Percentiles rank a stretch among this genome's conserved stretches.
Conservation (phyloP, 2,888 invertebrate genomes). For the Cataglyphis albicans region DNA sequence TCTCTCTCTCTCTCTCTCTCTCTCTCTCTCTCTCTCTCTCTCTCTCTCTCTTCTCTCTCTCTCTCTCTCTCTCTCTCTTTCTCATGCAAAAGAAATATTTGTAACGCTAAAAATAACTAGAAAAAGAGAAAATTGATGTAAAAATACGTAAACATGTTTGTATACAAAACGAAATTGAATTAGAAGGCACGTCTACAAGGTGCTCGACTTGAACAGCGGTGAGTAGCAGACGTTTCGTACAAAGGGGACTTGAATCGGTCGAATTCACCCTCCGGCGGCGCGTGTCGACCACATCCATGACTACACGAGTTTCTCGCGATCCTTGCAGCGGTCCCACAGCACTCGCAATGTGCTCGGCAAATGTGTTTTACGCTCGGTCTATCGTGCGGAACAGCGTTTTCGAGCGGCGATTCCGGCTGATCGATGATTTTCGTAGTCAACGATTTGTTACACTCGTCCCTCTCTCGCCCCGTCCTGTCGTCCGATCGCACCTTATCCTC, state of each 20-base stretch:
- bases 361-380: conserved; percentile 40
- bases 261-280: conserved; percentile 49
- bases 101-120: conserved; percentile 17
- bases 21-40: neutral
- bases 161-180: conserved; percentile 19
- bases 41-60: neutral
- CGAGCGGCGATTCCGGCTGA: conserved; percentile 52
- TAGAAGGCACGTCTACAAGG: conserved; percentile 69
- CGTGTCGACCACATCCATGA: conserved; percentile 52
- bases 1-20: neutral
- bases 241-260: conserved; percentile 60
- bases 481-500: conserved; percentile 1
- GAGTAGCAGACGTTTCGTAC: conserved; percentile 59
- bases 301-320: conserved; percentile 43
- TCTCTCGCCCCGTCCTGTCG: conserved; percentile 32
- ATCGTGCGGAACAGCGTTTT: conserved; percentile 37
- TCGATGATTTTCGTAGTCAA: conserved; percentile 53
- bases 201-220: conserved; percentile 63
- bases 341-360: conserved; percentile 44
- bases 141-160: conserved; percentile 31
- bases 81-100: neutral
- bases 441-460: conserved; percentile 61
- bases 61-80: neutral
- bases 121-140: conserved; percentile 35
- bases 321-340: conserved; percentile 19